A percentile compares a stretch with the other conserved stretches of the same genome.
Conservation (phyloP, 2,888 invertebrate genomes). For the Macaria notata region DNA sequence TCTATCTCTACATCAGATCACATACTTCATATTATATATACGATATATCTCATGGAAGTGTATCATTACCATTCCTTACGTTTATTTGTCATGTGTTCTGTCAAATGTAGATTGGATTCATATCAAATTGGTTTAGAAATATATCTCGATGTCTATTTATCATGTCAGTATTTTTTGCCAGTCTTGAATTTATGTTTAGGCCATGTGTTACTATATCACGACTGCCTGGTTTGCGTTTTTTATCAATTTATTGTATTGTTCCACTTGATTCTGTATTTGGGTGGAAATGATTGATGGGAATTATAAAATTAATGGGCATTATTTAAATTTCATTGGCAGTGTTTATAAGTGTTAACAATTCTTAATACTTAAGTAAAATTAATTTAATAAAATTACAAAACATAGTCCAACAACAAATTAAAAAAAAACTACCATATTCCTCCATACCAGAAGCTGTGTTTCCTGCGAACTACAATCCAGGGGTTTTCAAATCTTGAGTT, state of each 20-base stretch:
- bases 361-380: too few relatives aligned
- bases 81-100: constrained; percentile 38
- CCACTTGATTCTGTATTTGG: constrained; percentile 7
- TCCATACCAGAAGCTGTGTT: too few relatives aligned
- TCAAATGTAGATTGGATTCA: constrained; percentile 38
- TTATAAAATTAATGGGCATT: too few relatives aligned
- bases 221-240: constrained; percentile 1
- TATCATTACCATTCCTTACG: constrained; percentile 38
- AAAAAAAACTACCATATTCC: too few relatives aligned
- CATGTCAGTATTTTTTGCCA: constrained; percentile 25
- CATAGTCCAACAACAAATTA: too few relatives aligned
- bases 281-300: constrained; percentile 6
- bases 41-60: constrained; percentile 53
- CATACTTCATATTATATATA: constrained; percentile 41
- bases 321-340: too few relatives aligned
- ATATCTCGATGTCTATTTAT: constrained; percentile 22
- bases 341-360: too few relatives aligned
- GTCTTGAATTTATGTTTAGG: constrained; percentile 15
- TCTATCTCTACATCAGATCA: constrained; percentile 12
- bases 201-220: constrained; percentile 4
- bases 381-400: too few relatives aligned
- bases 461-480: too few relatives aligned
- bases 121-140: constrained; percentile 23
- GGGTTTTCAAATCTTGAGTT: too few relatives aligned
- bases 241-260: constrained; percentile 1